These are phyloP conservation scores for Leistus spinibarbis DNA, from an alignment of 2,888 invertebrate species.

Conservation along the genomic window DNA sequence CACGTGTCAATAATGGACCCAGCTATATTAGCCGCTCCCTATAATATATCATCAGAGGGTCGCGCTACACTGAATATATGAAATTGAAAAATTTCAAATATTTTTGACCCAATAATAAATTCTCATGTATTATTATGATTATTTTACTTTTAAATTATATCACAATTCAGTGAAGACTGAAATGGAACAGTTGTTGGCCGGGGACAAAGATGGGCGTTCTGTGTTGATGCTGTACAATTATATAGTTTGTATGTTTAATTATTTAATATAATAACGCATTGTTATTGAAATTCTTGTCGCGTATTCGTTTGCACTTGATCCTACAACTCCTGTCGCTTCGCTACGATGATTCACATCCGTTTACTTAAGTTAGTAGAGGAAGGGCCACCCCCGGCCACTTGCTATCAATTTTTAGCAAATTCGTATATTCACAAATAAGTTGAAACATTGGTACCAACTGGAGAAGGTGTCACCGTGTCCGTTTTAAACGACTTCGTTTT, in stretches of 20 bases:
- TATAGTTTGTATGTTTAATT: conserved; percentile 32
- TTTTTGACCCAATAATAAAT: too few relatives aligned
- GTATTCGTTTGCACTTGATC: not conserved
- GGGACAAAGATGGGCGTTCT: conserved; percentile 15
- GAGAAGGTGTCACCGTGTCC: not conserved
- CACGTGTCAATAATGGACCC: conserved; percentile 5
- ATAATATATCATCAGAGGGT: too few relatives aligned
- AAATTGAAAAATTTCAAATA: too few relatives aligned
- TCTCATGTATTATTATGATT: too few relatives aligned
- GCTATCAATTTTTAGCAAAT: not conserved
- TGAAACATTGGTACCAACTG: not conserved
- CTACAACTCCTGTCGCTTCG: not conserved
- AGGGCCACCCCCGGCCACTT: not conserved
- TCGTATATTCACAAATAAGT: not conserved
- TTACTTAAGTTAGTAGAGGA: too few relatives aligned
- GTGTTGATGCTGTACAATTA: conserved; percentile 23
- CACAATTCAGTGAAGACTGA: too few relatives aligned
- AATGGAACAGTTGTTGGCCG: not conserved
- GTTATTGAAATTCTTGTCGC: conserved; percentile 26
- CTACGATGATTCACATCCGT: too few relatives aligned
- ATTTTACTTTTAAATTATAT: too few relatives aligned
- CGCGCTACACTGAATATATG: too few relatives aligned
- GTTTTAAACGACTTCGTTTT: not conserved
- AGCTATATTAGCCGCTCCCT: not conserved
- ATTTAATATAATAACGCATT: conserved; percentile 32